phyloP scores from a whole-genome alignment of 2,888 invertebrate species.

The Escarpia spicata region DNA sequence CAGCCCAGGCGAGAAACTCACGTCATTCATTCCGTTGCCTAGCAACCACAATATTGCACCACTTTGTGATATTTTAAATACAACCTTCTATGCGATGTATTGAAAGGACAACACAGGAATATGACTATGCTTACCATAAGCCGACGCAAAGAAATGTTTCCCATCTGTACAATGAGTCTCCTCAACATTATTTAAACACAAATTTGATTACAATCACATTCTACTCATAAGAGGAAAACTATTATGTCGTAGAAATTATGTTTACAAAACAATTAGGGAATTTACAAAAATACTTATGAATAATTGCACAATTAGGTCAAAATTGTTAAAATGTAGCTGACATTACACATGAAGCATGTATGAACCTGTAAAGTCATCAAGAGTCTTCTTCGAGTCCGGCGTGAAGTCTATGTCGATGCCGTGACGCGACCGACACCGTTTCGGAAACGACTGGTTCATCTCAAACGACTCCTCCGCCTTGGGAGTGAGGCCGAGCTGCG shows the following conservation, averaged over 20 bases:
- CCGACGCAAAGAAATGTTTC: too few relatives aligned
- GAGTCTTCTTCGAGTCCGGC: constrained; percentile 19
- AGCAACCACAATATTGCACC: constrained; percentile 23
- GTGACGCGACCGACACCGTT: constrained; percentile 34
- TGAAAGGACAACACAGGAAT: background rate
- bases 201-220: background rate
- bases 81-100: background rate
- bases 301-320: too few relatives aligned
- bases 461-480: constrained; percentile 69
- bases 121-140: background rate
- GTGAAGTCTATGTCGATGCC: constrained; percentile 23
- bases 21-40: constrained; percentile 62
- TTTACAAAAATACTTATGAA: background rate
- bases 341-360: background rate
- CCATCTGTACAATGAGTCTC: background rate
- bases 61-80: background rate
- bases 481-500: constrained; percentile 51
- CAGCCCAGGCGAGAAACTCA: constrained; percentile 60
- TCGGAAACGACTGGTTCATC: constrained; percentile 75
- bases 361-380: background rate
- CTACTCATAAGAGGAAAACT: background rate
- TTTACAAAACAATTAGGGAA: background rate
- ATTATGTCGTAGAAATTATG: background rate
- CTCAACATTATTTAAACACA: background rate
- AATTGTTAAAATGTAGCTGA: background rate